These are phyloP conservation scores for Thereuonema tuberculata DNA, from an alignment of 1,140 invertebrate species.

Conservation along the genomic window DNA sequence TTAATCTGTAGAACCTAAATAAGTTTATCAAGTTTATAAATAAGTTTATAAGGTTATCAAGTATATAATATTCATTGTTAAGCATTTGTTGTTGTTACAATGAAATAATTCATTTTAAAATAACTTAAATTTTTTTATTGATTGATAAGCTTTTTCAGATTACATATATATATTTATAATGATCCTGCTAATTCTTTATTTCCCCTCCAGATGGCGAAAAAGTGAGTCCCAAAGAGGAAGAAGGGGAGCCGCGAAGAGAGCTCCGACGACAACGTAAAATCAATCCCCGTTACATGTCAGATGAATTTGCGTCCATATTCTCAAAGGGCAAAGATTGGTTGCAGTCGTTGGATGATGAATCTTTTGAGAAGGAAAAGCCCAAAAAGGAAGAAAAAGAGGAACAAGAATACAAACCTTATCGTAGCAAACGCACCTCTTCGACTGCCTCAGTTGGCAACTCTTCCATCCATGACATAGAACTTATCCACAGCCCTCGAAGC, in stretches of 20 bases:
- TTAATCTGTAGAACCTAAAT: too few relatives aligned
- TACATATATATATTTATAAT: too few relatives aligned
- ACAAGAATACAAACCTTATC: not conserved
- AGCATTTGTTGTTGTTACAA: too few relatives aligned
- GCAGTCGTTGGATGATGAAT: not conserved
- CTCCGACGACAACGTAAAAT: slow-evolving; percentile 27
- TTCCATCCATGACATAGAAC: slow-evolving; percentile 5
- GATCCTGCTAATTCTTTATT: too few relatives aligned
- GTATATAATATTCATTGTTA: too few relatives aligned
- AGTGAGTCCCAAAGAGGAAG: too few relatives aligned
- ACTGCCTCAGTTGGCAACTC: not conserved
- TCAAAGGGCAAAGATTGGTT: slow-evolving; percentile 24
- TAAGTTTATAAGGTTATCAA: too few relatives aligned
- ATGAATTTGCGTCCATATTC: slow-evolving; percentile 33
- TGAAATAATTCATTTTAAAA: too few relatives aligned
- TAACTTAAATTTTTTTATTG: too few relatives aligned
- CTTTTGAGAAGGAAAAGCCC: not conserved
- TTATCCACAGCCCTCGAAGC: not conserved
- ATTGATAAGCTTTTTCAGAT: too few relatives aligned
- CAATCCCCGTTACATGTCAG: slow-evolving; percentile 29
- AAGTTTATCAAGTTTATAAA: too few relatives aligned
- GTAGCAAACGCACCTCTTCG: not conserved
- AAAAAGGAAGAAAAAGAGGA: not conserved
- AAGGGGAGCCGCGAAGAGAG: slow-evolving; percentile 26
- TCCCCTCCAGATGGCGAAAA: too few relatives aligned